These are phyloP conservation scores for Meriones unguiculatus DNA, from an alignment of 2,113 vertebrate species.

Conservation along the genomic window DNA sequence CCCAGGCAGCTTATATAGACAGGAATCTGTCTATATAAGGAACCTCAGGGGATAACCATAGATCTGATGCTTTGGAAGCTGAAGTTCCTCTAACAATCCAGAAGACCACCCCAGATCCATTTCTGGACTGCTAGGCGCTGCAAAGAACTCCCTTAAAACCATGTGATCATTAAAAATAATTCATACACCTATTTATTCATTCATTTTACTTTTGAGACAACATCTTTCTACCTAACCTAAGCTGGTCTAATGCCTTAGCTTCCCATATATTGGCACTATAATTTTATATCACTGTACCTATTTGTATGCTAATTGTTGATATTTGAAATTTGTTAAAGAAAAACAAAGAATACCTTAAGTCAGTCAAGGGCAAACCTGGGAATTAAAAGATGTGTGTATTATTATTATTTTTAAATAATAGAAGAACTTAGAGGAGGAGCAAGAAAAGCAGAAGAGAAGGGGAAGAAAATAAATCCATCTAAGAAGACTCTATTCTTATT, in stretches of 20 bases:
- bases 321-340: background rate
- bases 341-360: background rate
- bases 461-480: background rate
- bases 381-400: background rate
- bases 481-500: background rate
- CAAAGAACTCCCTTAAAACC: too few species aligned
- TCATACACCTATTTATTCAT: too few species aligned
- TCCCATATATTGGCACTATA: too few species aligned
- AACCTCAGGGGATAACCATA: background rate
- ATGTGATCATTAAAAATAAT: too few species aligned
- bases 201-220: too few species aligned
- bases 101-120: fast-evolving
- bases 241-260: too few species aligned
- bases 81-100: background rate
- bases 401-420: background rate
- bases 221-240: too few species aligned
- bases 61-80: too few species aligned
- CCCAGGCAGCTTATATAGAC: background rate
- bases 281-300: background rate
- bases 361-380: background rate
- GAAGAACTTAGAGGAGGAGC: background rate
- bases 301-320: background rate
- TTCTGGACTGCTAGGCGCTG: too few species aligned
- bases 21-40: background rate
- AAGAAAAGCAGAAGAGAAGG: background rate